Percentiles rank a stretch among this genome's conserved stretches.
Evolutionary conservation across 2,888 invertebrate genomes (phyloP).

Genomic region (Watsonalla binaria): DNA sequence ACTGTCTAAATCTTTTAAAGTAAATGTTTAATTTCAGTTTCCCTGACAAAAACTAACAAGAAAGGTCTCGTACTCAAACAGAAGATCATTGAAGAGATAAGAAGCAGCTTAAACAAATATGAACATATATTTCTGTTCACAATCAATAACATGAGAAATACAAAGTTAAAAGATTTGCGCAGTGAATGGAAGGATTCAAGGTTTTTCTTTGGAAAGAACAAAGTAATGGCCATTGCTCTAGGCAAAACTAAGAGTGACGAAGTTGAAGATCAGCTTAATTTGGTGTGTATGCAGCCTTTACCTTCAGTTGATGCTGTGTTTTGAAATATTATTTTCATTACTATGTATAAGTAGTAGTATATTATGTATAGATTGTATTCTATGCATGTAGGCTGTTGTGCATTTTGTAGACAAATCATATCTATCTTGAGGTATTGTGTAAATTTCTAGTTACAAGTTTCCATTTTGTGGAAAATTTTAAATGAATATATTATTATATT

Average conservation of each 20-base stretch:
- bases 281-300: slow-evolving; percentile 46
- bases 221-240: slow-evolving; percentile 94
- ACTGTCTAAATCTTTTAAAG: slow-evolving; percentile 27
- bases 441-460: too few species aligned
- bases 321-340: too few species aligned
- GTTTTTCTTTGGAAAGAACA: slow-evolving; percentile 98
- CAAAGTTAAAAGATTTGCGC: slow-evolving; percentile 90
- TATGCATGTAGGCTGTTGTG: too few species aligned
- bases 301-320: too few species aligned
- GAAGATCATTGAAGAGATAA: slow-evolving; percentile 91
- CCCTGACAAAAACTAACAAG: slow-evolving; percentile 95
- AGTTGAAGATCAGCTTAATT: slow-evolving; percentile 88
- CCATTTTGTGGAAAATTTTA: too few species aligned
- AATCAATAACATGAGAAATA: slow-evolving; percentile 95
- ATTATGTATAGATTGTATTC: too few species aligned
- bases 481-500: too few species aligned
- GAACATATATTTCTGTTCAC: slow-evolving; percentile 93
- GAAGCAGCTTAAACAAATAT: slow-evolving; percentile 89
- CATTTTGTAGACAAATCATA: too few species aligned
- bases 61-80: slow-evolving; percentile 94
- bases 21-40: slow-evolving; percentile 82
- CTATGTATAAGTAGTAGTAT: too few species aligned
- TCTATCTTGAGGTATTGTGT: too few species aligned
- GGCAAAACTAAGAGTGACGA: slow-evolving; percentile 91
- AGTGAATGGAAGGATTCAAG: slow-evolving; percentile 94